These are phyloP conservation scores for Ictalurus punctatus DNA, from an alignment of 2,113 vertebrate genomes.

Conservation along the genomic window DNA sequence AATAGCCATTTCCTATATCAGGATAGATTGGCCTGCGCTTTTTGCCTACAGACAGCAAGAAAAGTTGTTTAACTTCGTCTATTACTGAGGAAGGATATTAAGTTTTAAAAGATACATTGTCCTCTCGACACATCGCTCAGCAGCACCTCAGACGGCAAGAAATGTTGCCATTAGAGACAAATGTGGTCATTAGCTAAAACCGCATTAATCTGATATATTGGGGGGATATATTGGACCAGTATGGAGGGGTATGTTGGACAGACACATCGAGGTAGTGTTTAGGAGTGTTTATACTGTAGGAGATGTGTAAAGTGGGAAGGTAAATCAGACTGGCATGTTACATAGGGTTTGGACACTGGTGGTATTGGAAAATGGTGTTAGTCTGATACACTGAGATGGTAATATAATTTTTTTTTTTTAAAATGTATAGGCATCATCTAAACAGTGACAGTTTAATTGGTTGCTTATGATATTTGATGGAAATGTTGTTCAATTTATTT, in stretches of 20 bases:
- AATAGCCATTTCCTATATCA: not conserved
- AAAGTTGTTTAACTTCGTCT: conserved; percentile 1
- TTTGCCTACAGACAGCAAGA: not conserved
- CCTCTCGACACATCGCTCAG: not conserved
- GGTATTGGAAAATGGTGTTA: not conserved
- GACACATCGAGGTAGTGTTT: not conserved
- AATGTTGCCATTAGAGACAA: conserved; percentile 6
- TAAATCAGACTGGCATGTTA: not conserved
- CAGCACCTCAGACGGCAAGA: not conserved
- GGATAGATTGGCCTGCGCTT: not conserved
- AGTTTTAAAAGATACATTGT: conserved; percentile 11
- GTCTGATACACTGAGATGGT: not conserved
- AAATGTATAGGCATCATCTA: not conserved
- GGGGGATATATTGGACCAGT: not conserved
- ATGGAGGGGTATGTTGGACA: no score
- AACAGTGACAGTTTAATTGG: not conserved
- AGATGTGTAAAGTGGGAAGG: not conserved
- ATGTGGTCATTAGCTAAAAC: conserved; percentile 17
- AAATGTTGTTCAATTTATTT: not conserved
- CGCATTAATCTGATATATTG: not conserved
- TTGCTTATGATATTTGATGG: not conserved
- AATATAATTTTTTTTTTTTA: not conserved
- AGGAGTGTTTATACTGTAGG: not conserved
- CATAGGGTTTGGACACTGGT: not conserved
- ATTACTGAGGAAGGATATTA: conserved; percentile 7